Evolutionary conservation across 1,140 invertebrate species (phyloP).

Genomic region (Drosophila pruinosa): DNA sequence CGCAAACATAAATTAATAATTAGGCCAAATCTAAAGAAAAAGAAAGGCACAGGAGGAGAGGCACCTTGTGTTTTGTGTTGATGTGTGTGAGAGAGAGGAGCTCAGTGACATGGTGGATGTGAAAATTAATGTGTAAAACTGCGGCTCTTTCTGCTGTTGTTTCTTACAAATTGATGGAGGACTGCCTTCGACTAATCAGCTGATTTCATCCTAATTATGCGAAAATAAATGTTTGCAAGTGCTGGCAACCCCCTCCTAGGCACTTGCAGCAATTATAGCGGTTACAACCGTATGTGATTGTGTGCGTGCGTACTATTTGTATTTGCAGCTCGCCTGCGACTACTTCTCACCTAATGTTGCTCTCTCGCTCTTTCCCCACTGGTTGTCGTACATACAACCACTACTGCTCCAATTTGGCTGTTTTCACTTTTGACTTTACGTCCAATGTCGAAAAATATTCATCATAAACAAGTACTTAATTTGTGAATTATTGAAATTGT

Average conservation of each 20-base stretch:
- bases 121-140: background rate
- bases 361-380: constrained; percentile 11
- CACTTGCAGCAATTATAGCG: constrained; percentile 17
- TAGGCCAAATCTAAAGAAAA: constrained; percentile 23
- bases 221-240: constrained; percentile 27
- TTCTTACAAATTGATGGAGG: constrained; percentile 32
- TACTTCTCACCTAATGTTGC: constrained; percentile 5
- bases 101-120: background rate
- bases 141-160: constrained; percentile 28
- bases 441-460: background rate
- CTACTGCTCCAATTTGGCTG: constrained; percentile 57
- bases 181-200: constrained; percentile 20
- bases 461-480: background rate
- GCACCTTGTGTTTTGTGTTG: constrained; percentile 30
- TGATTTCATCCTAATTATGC: constrained; percentile 29
- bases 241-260: constrained; percentile 4
- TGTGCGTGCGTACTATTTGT: constrained; percentile 44
- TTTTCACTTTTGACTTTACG: constrained; percentile 63
- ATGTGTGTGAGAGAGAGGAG: constrained; percentile 16
- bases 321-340: constrained; percentile 46
- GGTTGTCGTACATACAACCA: constrained; percentile 14
- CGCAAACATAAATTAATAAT: background rate
- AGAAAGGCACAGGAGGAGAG: constrained; percentile 29
- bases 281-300: constrained; percentile 14
- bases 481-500: background rate